Conservation (phyloP, 2,113 vertebrate genomes). For the Urocynchramus pylzowi region DNA sequence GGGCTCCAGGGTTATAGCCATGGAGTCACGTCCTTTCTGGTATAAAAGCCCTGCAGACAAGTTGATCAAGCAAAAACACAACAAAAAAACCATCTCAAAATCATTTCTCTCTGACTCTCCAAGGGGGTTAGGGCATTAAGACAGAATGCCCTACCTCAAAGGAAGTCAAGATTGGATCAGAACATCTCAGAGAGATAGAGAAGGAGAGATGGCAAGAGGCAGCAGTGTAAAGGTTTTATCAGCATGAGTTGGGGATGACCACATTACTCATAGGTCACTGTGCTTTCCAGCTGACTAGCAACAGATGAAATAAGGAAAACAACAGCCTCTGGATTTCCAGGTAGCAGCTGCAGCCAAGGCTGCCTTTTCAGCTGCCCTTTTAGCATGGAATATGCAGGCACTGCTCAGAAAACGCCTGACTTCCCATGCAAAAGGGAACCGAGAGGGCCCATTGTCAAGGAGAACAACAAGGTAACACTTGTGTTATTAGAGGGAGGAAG, state of each 20-base stretch:
- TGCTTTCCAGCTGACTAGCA: slow-evolving; percentile 47
- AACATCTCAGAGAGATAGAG: slow-evolving; percentile 1
- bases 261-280: slow-evolving; percentile 48
- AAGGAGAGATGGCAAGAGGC: background rate
- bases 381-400: background rate
- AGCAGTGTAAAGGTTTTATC: slow-evolving; percentile 38
- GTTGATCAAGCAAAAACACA: background rate
- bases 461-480: background rate
- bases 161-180: slow-evolving; percentile 51
- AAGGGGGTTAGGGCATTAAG: background rate
- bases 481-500: background rate
- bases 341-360: slow-evolving; percentile 19
- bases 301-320: slow-evolving; percentile 46
- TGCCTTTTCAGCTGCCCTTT: background rate
- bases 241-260: slow-evolving; percentile 39
- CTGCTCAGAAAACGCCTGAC: background rate
- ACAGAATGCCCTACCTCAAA: slow-evolving; percentile 27
- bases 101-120: background rate
- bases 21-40: background rate
- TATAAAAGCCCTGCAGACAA: background rate
- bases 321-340: background rate
- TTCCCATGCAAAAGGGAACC: background rate
- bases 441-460: background rate
- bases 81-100: background rate
- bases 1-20: background rate